Evolutionary conservation across 2,797 vertebrate genomes (phyloP).

Genomic region (Falco novaeseelandiae): DNA sequence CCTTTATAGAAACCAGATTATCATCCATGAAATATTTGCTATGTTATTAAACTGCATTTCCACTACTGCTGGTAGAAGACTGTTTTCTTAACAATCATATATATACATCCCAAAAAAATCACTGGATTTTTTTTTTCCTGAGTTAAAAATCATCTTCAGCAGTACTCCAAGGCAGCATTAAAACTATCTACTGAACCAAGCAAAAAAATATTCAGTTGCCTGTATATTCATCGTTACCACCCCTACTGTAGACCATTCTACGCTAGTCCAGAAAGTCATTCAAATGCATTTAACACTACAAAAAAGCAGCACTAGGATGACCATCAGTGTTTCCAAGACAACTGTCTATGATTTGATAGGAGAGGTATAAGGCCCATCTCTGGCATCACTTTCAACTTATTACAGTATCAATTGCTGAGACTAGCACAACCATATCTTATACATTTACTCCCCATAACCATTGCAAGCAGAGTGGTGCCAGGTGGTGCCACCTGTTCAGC

Average conservation of each 20-base stretch:
- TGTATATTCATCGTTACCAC: background rate
- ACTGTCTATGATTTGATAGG: background rate
- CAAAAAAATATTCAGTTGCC: background rate
- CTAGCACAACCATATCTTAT: background rate
- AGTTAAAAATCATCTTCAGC: background rate
- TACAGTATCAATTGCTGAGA: background rate
- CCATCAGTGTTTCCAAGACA: background rate
- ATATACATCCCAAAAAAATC: background rate
- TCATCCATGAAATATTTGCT: background rate
- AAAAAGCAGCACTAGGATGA: background rate
- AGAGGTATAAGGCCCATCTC: background rate
- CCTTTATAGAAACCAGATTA: background rate
- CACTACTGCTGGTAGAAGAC: background rate
- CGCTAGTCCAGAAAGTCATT: background rate
- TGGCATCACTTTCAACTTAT: background rate
- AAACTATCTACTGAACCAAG: background rate
- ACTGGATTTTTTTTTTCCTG: background rate
- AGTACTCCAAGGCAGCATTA: background rate
- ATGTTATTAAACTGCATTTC: background rate
- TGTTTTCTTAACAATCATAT: background rate
- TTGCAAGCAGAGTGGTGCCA: background rate
- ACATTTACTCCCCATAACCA: background rate
- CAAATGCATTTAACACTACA: background rate
- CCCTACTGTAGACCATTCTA: background rate
- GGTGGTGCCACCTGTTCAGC: background rate